Evolutionary conservation across 1,140 invertebrate species (phyloP), one percentile per base, ranked within the genome.

Genomic region (Aplysia californica): DNA sequence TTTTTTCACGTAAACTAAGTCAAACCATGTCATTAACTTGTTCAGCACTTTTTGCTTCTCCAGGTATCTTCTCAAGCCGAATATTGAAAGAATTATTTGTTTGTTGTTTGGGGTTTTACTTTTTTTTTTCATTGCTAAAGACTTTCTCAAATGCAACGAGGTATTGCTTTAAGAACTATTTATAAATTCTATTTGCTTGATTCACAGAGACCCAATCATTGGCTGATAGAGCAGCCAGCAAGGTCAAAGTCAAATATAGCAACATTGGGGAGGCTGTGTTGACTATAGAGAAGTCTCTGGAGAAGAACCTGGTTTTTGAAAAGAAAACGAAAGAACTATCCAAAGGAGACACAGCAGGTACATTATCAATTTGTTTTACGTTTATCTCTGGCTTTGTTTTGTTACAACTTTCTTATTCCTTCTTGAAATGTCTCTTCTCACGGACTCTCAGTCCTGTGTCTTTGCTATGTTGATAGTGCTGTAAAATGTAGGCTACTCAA

Each of bases 231-330:
- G 89, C 91, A 41, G 84, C 92, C 80, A 50, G 85, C 83, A 88
- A 75, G 80, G 93, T 96, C 0, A 91, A 92, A 84, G 89, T 95
- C 21, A 90, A 89, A 15, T 94, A 95, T 77, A 78, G 80, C 6
- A 88, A 90, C 6, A 56, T 87, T 0, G 78, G 82, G 68, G 91
- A 91, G 71, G 91, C 92, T 5, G 81, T 94, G 10, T 72, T 95
- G 15, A 58, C 68, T 18, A 39, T 81, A n/a, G 6, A 92, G 26
- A 75, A 82, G 18, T 80, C 80, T 29, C 77, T 83, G 1, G 65
- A 31, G 1, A 68, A 73, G 18, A 55, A 65, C 26, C 61, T 68
- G 0, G 76, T 80, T 33, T 72, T 41, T 56, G 4, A 44, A n/a
- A 50, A 83, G 0, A 56, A 73, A 18, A 31, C n/a, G 15, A 64